Evolutionary conservation across 2,113 vertebrate species (phyloP), one percentile per base, ranked within the genome.

Genomic region (Rhipidura dahli): DNA sequence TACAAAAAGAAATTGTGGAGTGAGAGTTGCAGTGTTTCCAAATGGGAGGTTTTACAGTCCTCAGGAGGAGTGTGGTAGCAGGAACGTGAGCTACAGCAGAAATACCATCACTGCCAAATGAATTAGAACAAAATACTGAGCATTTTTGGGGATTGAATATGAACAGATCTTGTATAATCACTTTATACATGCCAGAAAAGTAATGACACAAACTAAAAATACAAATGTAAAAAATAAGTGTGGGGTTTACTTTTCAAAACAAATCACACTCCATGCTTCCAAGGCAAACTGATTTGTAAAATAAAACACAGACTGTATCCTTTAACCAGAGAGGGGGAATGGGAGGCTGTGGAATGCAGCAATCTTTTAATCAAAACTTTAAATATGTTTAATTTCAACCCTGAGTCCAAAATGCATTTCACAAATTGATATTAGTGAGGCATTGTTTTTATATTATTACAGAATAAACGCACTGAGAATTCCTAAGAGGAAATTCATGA

Each of bases 161-260:
- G 72, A 85, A 54, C 68, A 93, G 54, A 60, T 31, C 44, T 51
- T 45, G 44, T 90, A 69, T 71, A 95, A 94, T 83, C 80, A 61
- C 35, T 76, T 64, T 5, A 63, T 24, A 64, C 69, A 57, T 39
- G 68, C 69, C 93, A 96, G 75, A 65, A 83, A 94, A 68, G 45
- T 63, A 88, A 2, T 22, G 91, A 87, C 21, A 5, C 5, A 21
- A 40, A 77, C 70, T 57, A 66, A 94, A 94, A 91, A 69, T 50
- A 80, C 26, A 80, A 63, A 94, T 87, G 39, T 28, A 31, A 82
- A 77, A 85, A 75, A 19, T 18, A 81, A 93, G 49, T 30, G 78
- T 59, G 79, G 91, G 76, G 92, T 93, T 84, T 90, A 28, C 73
- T 87, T 96, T 72, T 88, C 89, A 79, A 95, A 96, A 90, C 78